Base-by-base conservation (phyloP, 2,888 invertebrate species). In the Clistopyga incitator region DNA sequence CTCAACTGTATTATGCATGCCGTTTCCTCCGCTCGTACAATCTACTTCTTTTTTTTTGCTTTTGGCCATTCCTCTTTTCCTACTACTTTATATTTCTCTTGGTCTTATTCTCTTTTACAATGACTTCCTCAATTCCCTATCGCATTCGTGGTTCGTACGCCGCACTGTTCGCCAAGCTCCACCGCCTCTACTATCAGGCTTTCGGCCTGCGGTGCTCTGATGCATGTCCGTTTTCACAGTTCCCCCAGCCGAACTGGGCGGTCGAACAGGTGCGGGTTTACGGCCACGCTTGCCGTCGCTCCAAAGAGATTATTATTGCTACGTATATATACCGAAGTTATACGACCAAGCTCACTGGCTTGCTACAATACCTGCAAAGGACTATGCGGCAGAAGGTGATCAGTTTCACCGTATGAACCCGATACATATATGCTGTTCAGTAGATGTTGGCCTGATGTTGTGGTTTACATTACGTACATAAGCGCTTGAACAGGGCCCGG, bases 1-100 rank as follows among this genome's bases (percentile, higher is more conserved):
- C 86, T 61, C 64, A 64, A 85, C 78, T 86, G 84, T 85, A 87
- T 88, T 87, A 86, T 86, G 84, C 86, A 88, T 86, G 82, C 78
- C 84, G 86, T 85, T 86, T 82, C 75, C 84, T 74, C 72, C 84
- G 78, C 76, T 71, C 77, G 77, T 70, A 81, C 82, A 75, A 85
- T 83, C 70, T 76, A 47, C 74, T 77, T 78, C 76, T 65, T 71
- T 71, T 77, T 75, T 67, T 13, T 47, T 68, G 52, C 47, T 15
- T 72, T 61, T 23, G 1, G 38, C 38, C 38, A 38, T 71, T 38
- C 23, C n/a, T 59, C 64, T 20, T 15, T 15, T 20, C 11, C 65
- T 59, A 25, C 61, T 78, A 47, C 47, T 56, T 20, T 47, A 20
- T 70, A 56, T 56, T 50, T 18, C 54, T 70, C 54, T 50, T 59